Evolutionary conservation across 2,888 invertebrate genomes (phyloP).

Genomic region (Sesamia inferens): DNA sequence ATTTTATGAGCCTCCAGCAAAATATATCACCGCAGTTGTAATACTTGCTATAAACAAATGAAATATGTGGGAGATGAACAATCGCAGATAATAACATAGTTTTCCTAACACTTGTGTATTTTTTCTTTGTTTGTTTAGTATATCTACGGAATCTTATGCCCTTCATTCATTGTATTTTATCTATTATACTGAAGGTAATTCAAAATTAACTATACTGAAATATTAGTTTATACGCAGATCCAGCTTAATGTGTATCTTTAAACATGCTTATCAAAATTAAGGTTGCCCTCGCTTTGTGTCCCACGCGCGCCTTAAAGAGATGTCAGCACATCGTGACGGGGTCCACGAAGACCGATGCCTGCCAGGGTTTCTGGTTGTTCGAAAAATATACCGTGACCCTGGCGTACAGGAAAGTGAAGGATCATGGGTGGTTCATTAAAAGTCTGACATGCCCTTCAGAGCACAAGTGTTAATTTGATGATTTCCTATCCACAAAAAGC

Average conservation of each 20-base stretch:
- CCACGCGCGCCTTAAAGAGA: no score
- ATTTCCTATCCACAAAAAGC: no score
- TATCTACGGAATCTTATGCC: neutral
- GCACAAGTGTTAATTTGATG: no score
- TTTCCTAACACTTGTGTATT: slow-evolving; percentile 43
- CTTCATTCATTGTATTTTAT: neutral
- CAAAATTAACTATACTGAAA: no score
- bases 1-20: slow-evolving; percentile 66
- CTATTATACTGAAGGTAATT: neutral
- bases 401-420: no score
- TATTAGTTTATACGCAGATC: neutral
- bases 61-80: slow-evolving; percentile 60
- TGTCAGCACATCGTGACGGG: no score
- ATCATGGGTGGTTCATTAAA: no score
- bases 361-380: no score
- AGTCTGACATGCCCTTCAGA: no score
- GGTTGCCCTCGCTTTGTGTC: no score
- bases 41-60: slow-evolving; percentile 67
- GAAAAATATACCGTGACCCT: no score
- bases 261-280: neutral
- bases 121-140: neutral
- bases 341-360: no score
- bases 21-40: slow-evolving; percentile 66
- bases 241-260: neutral
- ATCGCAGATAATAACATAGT: slow-evolving; percentile 44